Base-by-base conservation (phyloP, 2,888 invertebrate genomes). In the Entomobrya multifasciata region DNA sequence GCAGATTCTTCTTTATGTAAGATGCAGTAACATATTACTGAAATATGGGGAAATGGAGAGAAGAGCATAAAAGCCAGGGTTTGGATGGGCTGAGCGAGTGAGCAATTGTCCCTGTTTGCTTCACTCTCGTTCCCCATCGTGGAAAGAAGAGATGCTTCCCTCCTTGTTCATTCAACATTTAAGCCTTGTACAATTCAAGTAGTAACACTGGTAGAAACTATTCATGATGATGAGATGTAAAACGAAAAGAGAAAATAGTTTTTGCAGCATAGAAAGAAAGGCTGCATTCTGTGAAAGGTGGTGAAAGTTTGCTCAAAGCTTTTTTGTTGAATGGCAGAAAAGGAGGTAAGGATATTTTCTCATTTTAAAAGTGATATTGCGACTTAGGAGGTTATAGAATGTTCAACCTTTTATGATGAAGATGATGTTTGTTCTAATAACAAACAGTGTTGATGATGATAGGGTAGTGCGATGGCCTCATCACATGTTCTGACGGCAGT, bases 281-380 rank as follows among this genome's bases (percentile, higher is more conserved):
- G 49, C 55, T 65, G 41, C 55, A 72, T 55, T 67, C 70, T 70
- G 55, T 62, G 70, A 49, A 65, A 49, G 52, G 78, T 78, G 70
- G 72, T 52, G 79, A 76, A 76, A 86, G 72, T 72, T 67, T 70
- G 55, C 57, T 81, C 57, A 30, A 44, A 72, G 70, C 55, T 47
- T 67, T n/a, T 67, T 72, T 81, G 52, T 72, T 44, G 55, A 57
- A 41, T 72, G 65, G 52, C 55, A 80, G 79, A 70, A 80, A 80
- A 67, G 36, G 47, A 8, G 78, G 79, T 67, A 80, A 36, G 20
- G 81, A 72, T 81, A 67, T 70, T 81, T 81, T 70, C 47, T 72
- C 70, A 57, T 81, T 81, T 41, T 44, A 57, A 70, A 81, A 72
- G 55, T 57, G 79, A 81, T 72, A 36, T 80, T 67, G 52, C 62